Percentiles rank a stretch among this genome's conserved stretches.
These are phyloP conservation scores for Drusus annulatus DNA, from an alignment of 1,140 invertebrate species.

Conservation along the genomic window DNA sequence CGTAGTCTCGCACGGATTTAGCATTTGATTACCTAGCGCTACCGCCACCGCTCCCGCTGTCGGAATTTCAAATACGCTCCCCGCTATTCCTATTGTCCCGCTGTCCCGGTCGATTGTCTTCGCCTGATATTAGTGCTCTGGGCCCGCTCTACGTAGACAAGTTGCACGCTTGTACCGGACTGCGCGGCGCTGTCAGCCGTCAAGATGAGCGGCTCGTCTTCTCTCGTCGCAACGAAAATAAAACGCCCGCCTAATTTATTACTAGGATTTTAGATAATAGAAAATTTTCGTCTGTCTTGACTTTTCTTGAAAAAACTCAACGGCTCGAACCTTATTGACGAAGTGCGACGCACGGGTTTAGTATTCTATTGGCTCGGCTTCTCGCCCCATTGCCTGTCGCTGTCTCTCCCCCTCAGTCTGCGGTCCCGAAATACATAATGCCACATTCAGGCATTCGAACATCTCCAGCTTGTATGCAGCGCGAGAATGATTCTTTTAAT, in stretches of 20 bases:
- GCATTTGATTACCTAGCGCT: not conserved
- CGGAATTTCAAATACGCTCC: slow-evolving; percentile 14
- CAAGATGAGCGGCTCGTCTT: not conserved
- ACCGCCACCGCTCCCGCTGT: not conserved
- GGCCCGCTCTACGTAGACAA: slow-evolving; percentile 4
- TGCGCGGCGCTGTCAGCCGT: not conserved
- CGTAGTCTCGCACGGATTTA: not conserved
- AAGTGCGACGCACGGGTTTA: too few relatives aligned
- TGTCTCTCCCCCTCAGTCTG: not conserved
- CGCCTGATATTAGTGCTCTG: slow-evolving; percentile 25
- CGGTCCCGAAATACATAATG: slow-evolving; percentile 18
- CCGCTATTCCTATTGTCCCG: slow-evolving; percentile 32
- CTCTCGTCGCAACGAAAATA: not conserved
- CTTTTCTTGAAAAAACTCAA: not conserved
- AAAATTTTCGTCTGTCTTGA: slow-evolving; percentile 6
- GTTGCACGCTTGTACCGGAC: not conserved
- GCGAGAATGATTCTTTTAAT: not conserved
- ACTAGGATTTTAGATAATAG: slow-evolving; percentile 14
- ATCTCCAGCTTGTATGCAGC: not conserved
- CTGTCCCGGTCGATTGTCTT: slow-evolving; percentile 37
- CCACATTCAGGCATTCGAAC: not conserved
- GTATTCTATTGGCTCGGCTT: not conserved
- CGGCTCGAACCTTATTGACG: not conserved
- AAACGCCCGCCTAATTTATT: slow-evolving; percentile 7
- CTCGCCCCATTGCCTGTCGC: not conserved